Evolutionary conservation across 2,797 vertebrate genomes (phyloP).

Genomic region (Sarcophilus harrisii): DNA sequence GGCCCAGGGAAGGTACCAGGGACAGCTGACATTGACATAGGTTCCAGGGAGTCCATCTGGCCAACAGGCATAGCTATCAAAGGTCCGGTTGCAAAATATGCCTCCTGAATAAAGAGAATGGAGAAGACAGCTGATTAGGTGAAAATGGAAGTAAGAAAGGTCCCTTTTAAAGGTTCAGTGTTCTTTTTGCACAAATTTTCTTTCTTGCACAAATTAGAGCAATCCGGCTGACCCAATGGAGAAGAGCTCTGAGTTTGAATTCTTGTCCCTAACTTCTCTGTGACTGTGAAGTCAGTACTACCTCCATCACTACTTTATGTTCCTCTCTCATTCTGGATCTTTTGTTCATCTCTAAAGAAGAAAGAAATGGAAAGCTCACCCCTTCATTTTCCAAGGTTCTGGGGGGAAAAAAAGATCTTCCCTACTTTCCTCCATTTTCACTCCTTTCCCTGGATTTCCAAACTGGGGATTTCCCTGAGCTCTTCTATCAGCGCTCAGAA

Average conservation of each 20-base stretch:
- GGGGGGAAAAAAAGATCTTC: neutral
- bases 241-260: neutral
- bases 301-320: neutral
- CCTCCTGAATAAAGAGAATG: conserved; percentile 74
- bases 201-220: neutral
- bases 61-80: conserved; percentile 89
- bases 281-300: neutral
- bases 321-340: neutral
- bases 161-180: neutral
- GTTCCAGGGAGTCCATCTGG: conserved; percentile 87
- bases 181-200: neutral
- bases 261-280: neutral
- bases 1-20: conserved; percentile 89
- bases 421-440: neutral
- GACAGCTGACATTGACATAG: conserved; percentile 89
- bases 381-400: neutral
- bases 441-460: neutral
- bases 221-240: neutral
- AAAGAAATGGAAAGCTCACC: neutral
- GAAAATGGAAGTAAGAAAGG: neutral
- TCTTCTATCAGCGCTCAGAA: neutral
- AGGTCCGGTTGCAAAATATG: conserved; percentile 88
- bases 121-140: neutral
- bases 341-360: neutral
- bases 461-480: neutral